phyloP scores from a whole-genome alignment of 2,113 vertebrate genomes.

The Anser cygnoides region DNA sequence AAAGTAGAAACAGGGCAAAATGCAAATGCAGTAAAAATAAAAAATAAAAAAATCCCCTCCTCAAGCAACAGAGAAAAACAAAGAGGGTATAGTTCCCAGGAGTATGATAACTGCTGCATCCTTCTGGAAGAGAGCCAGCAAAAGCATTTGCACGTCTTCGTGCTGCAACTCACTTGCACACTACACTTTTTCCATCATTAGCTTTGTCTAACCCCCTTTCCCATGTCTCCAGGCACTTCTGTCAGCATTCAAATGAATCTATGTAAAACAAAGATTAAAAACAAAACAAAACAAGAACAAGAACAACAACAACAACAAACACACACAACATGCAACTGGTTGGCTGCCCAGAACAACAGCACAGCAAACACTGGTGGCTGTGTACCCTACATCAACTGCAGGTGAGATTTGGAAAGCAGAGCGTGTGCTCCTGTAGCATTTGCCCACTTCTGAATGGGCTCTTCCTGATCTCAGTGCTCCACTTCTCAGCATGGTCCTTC shows the following conservation, averaged over 20 bases:
- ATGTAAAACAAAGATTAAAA: neutral
- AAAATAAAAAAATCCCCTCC: neutral
- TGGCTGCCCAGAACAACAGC: neutral
- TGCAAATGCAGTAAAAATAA: neutral
- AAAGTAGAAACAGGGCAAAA: neutral
- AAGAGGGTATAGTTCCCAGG: neutral
- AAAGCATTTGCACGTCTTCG: conserved; percentile 40
- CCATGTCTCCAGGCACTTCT: conserved; percentile 4
- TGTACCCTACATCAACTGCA: fast-evolving
- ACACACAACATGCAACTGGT: neutral
- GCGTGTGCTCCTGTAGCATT: fast-evolving
- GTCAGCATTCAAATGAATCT: neutral
- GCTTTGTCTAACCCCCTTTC: conserved; percentile 28
- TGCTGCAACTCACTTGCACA: neutral
- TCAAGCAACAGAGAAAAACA: neutral
- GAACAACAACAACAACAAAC: neutral
- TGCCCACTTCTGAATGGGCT: neutral
- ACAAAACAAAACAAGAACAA: neutral
- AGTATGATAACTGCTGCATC: conserved; percentile 21
- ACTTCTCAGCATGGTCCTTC: neutral
- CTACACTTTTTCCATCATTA: neutral
- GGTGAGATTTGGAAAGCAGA: neutral
- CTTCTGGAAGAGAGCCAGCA: conserved; percentile 23
- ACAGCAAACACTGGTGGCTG: fast-evolving
- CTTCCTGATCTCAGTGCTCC: neutral